Evolutionary conservation across 2,888 invertebrate genomes (phyloP), one percentile per base, ranked within the genome.

Genomic region (Ganaspis brasiliensis): DNA sequence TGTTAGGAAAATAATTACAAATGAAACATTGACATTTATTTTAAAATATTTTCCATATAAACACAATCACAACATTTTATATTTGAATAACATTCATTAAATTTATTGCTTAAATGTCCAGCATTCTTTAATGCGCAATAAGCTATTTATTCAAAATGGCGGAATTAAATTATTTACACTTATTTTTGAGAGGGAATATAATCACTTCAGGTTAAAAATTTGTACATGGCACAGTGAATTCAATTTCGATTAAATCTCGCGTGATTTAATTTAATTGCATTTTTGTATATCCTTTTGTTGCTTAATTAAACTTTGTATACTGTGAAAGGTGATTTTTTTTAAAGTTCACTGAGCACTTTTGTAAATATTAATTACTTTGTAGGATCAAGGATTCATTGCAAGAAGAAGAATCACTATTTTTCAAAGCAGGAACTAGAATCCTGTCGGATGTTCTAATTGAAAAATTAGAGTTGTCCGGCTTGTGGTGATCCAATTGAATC

Each of bases 1-100:
- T n/a, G n/a, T n/a, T n/a, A n/a, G 26, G 8, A 16, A 9, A 35
- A 63, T 40, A 37, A 37, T 10, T 37, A 55, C 12, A 37, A 72
- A 49, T 73, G 9, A 21, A 45, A 45, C 31, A 40, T 16, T 14
- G 52, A 67, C 52, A 52, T 52, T 63, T 71, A 40, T 35, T 24
- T 59, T 31, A 16, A 19, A 19, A 49, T 49, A 52, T 71, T 37
- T 55, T 52, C 31, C 16, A 57, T 59, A 70, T 37, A 63, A 63
- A 40, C 35, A 63, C 40, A 40, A 37, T 61, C 35, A 61, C 61
- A 61, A 12, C 10, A 40, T 40, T 40, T 40, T 40, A 40, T 19
- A 6, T 9, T 19, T 52, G 52, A 16, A 19, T 19, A 52, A 19
- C 52, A 63, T 63, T 40, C 19, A 40, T 14, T 61, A 19, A 19